These are phyloP conservation scores for Diplodus puntazzo DNA, from an alignment of 2,797 vertebrate genomes.

Conservation along the genomic window DNA sequence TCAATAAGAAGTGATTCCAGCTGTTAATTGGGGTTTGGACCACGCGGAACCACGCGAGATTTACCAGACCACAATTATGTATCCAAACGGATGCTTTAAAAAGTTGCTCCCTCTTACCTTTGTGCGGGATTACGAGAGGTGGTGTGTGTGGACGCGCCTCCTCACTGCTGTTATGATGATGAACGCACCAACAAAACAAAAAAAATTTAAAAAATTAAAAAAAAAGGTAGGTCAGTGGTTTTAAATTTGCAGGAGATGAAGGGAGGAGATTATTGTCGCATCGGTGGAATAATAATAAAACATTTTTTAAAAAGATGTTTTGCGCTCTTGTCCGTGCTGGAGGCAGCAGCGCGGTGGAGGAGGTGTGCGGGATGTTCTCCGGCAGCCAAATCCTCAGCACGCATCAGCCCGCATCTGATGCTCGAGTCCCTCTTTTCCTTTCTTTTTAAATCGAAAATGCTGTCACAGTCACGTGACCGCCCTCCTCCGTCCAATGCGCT, in stretches of 20 bases:
- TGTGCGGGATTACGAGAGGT: neutral
- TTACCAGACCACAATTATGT: neutral
- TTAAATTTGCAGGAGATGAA: slow-evolving; percentile 15
- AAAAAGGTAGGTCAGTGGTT: slow-evolving; percentile 13
- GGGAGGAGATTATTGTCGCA: neutral
- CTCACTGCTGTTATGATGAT: slow-evolving; percentile 2
- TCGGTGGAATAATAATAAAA: neutral
- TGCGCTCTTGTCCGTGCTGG: neutral
- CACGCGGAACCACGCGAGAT: slow-evolving; percentile 11
- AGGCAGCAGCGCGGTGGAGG: neutral
- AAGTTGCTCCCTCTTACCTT: slow-evolving; percentile 67
- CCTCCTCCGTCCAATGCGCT: slow-evolving; percentile 60
- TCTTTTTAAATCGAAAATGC: slow-evolving; percentile 70
- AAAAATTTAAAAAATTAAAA: no score
- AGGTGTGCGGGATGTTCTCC: neutral
- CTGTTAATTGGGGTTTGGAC: slow-evolving; percentile 5
- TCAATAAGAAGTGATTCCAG: neutral
- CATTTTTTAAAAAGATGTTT: neutral
- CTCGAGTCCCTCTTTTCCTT: slow-evolving; percentile 45
- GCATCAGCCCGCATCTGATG: slow-evolving; percentile 47
- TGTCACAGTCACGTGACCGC: slow-evolving; percentile 72
- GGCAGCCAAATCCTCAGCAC: slow-evolving; percentile 18
- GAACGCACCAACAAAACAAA: neutral
- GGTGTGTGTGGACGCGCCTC: slow-evolving; percentile 10
- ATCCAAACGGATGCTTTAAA: neutral